Evolutionary conservation across 2,888 invertebrate species (phyloP).

Genomic region (Chymomyza amoena): DNA sequence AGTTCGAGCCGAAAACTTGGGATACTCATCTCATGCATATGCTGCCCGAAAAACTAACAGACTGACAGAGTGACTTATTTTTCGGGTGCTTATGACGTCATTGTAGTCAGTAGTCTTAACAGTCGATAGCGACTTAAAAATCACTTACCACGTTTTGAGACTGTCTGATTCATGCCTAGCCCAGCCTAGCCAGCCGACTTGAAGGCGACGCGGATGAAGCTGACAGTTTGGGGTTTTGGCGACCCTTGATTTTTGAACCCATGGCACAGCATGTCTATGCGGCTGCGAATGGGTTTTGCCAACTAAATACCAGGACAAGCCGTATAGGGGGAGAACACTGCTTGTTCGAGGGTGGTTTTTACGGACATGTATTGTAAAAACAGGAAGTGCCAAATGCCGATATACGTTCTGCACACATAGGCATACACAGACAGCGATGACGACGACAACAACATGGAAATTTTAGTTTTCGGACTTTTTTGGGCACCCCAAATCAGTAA

Average conservation of each 20-base stretch:
- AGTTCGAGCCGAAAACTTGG: constrained; percentile 44
- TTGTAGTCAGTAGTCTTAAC: constrained; percentile 42
- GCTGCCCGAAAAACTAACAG: constrained; percentile 10
- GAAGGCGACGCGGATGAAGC: neutral
- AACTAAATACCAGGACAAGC: constrained; percentile 43
- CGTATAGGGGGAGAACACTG: constrained; percentile 50
- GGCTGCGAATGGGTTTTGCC: neutral
- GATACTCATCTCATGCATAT: neutral
- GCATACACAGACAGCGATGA: constrained; percentile 43
- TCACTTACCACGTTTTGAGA: constrained; percentile 72
- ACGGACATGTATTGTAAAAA: constrained; percentile 30
- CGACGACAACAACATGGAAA: constrained; percentile 18
- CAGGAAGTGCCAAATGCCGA: constrained; percentile 73
- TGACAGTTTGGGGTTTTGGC: constrained; percentile 8
- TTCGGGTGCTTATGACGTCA: constrained; percentile 51
- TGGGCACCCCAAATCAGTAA: constrained; percentile 24
- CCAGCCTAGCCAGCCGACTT: constrained; percentile 57
- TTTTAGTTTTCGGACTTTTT: constrained; percentile 67
- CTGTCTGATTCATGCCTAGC: constrained; percentile 74
- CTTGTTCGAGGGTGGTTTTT: constrained; percentile 57
- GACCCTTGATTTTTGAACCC: constrained; percentile 25
- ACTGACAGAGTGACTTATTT: constrained; percentile 32
- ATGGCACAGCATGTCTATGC: neutral
- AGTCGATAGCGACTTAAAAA: constrained; percentile 65
- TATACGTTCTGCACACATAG: constrained; percentile 41